These are phyloP conservation scores for Prenolepis imparis DNA, from an alignment of 2,888 invertebrate genomes.

Conservation along the genomic window DNA sequence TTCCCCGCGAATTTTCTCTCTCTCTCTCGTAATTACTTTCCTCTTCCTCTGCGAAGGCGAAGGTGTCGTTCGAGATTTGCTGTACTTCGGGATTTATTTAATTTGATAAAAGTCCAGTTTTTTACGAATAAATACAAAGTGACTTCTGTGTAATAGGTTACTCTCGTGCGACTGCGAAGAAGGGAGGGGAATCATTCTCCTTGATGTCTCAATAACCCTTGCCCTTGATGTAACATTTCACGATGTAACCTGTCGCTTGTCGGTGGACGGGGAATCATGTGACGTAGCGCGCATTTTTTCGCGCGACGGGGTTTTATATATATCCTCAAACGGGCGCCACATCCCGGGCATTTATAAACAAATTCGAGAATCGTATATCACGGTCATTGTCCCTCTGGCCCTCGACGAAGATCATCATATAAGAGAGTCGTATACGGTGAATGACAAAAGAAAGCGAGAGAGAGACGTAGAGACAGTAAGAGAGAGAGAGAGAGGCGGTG, in stretches of 20 bases:
- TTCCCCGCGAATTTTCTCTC: neutral
- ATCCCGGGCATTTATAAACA: slow-evolving; percentile 81
- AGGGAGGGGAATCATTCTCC: neutral
- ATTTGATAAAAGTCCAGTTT: too few species aligned
- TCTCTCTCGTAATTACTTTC: neutral
- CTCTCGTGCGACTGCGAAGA: neutral
- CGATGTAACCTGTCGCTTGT: slow-evolving; percentile 67
- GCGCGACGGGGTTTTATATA: slow-evolving; percentile 58
- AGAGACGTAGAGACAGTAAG: slow-evolving; percentile 29
- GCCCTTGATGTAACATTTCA: slow-evolving; percentile 35
- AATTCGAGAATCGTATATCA: slow-evolving; percentile 85
- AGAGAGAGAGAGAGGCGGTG: slow-evolving; percentile 64
- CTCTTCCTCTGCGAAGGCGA: neutral
- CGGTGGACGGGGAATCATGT: slow-evolving; percentile 23
- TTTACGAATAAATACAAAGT: neutral
- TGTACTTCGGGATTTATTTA: neutral
- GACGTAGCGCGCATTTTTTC: slow-evolving; percentile 37
- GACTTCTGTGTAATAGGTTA: neutral
- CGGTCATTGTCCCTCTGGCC: slow-evolving; percentile 75
- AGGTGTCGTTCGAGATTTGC: neutral
- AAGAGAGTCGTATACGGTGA: slow-evolving; percentile 68
- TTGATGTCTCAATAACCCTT: slow-evolving; percentile 63
- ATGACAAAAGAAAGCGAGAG: slow-evolving; percentile 67
- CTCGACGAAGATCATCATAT: slow-evolving; percentile 60
- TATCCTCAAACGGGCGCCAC: slow-evolving; percentile 66